Conservation (phyloP, 2,888 invertebrate genomes). For the Yponomeuta sedellus region DNA sequence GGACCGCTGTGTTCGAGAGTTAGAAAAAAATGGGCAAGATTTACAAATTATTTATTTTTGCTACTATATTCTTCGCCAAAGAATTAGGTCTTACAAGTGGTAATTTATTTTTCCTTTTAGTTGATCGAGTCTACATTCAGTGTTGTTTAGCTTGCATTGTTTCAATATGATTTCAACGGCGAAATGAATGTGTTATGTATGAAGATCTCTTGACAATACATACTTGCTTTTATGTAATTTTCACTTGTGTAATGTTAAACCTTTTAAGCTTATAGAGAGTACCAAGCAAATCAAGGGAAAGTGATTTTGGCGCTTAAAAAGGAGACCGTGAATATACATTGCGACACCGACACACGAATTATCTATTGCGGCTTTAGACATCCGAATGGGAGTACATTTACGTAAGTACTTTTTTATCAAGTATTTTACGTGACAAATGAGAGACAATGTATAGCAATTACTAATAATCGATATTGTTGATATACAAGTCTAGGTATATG, state of each 20-base stretch:
- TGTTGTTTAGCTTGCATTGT: no score
- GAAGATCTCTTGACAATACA: not conserved
- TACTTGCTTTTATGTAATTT: not conserved
- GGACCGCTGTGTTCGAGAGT: not conserved
- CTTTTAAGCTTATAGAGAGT: constrained; percentile 46
- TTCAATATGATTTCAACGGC: not conserved
- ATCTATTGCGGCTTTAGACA: constrained; percentile 63
- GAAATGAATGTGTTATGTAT: not conserved
- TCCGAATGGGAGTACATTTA: constrained; percentile 58
- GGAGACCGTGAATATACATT: constrained; percentile 51
- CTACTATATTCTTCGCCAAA: not conserved
- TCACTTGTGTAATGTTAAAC: no score
- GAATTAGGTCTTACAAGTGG: not conserved
- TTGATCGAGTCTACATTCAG: no score
- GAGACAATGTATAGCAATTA: no score
- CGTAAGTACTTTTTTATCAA: constrained; percentile 44
- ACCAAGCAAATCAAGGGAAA: constrained; percentile 43
- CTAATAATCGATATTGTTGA: no score
- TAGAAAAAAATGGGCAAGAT: not conserved
- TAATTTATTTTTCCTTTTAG: not conserved
- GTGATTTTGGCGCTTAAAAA: constrained; percentile 55
- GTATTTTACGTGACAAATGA: no score
- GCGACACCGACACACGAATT: constrained; percentile 52
- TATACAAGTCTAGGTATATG: no score
- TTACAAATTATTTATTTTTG: not conserved